Base-by-base conservation (phyloP, 2,888 invertebrate genomes). In the Dromius quadrimaculatus region DNA sequence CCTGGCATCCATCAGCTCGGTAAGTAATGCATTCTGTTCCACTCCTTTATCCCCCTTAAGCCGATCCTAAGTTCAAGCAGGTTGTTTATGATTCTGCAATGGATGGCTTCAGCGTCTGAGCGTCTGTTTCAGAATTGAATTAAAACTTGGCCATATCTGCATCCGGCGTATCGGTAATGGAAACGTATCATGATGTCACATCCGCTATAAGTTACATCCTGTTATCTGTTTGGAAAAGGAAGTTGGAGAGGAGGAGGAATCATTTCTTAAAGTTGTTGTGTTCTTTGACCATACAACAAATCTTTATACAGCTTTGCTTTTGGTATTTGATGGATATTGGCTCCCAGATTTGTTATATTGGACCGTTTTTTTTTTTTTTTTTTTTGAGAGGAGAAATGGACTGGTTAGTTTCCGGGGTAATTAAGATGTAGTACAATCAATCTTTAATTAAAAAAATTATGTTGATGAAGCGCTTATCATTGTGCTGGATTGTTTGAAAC, bases 121-220 rank as follows among this genome's bases (percentile, higher is more conserved):
- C 50, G 47, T 66, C 54, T 66, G 66, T 66, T 66, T 66, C 41
- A 57, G 66, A 66, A 66, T 66, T 66, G 66, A 66, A 66, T 66
- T 66, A 66, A 66, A 66, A 66, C 66, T 66, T 66, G 41, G 66
- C 43, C 66, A 66, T 66, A 54, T 66, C 66, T 66, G 66, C 66
- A 66, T 66, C 66, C 66, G 66, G 54, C 66, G 66, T 66, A 57
- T 66, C 41, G 54, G 66, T 66, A 66, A 66, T 66, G 66, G 66
- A 66, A 66, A 66, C 57, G 66, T 66, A 66, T 65, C 65, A 50
- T 50, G 65, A 65, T 50, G 65, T 65, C 65, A 65, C 65, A 43
- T 65, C 65, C 65, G 65, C 50, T 65, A 47, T 47, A 65, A 65
- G 65, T 65, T 65, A 65, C 65, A 65, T 65, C 65, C 65, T 65